Percentiles rank a stretch among this genome's conserved stretches.
These are phyloP conservation scores for Mareca penelope DNA, from an alignment of 2,797 vertebrate genomes.

Conservation along the genomic window DNA sequence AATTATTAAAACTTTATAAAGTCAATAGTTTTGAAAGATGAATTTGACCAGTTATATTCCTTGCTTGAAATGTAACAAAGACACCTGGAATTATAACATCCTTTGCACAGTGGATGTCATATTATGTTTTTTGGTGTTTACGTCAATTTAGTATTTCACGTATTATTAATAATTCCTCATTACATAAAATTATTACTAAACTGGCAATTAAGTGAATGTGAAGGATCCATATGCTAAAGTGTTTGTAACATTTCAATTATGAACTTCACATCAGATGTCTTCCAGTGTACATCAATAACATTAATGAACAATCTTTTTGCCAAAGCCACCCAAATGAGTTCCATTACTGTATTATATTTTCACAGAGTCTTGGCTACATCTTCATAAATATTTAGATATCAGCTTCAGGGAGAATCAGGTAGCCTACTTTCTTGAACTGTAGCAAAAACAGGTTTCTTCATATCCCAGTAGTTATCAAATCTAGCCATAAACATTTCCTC, in stretches of 20 bases:
- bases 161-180: conserved; percentile 85
- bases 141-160: conserved; percentile 80
- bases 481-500: neutral
- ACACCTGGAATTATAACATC: conserved; percentile 73
- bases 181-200: conserved; percentile 86
- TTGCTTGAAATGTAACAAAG: conserved; percentile 59
- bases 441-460: neutral
- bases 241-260: conserved; percentile 83
- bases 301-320: conserved; percentile 70
- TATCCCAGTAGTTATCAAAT: neutral
- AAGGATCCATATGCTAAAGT: conserved; percentile 83
- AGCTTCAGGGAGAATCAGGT: neutral
- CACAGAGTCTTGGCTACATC: conserved; percentile 13
- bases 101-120: conserved; percentile 72
- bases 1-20: conserved; percentile 40
- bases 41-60: conserved; percentile 43
- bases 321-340: conserved; percentile 66
- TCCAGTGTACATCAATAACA: conserved; percentile 72
- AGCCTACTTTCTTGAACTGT: neutral
- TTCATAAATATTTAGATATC: conserved; percentile 52
- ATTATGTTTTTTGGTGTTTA: conserved; percentile 78
- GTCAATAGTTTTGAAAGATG: conserved; percentile 55
- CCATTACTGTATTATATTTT: conserved; percentile 41
- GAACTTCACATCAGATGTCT: conserved; percentile 79
- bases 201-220: conserved; percentile 83